Conservation (phyloP, 37 sponge, comb jelly and placozoan genomes). For the Geodia barretti region DNA sequence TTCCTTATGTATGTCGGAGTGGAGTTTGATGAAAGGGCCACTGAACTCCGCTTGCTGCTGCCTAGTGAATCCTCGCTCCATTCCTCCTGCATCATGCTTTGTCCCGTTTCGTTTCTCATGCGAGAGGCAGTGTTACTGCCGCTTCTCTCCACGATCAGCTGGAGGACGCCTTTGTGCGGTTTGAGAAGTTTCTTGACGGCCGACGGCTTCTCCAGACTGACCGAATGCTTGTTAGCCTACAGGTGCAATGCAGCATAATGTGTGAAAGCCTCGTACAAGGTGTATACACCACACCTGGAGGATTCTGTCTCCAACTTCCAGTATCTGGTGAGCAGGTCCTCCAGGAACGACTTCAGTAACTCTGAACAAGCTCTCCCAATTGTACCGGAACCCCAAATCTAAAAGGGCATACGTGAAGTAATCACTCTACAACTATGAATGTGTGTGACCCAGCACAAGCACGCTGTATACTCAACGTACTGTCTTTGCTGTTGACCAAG, state of each 20-base stretch:
- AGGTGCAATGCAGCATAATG: not conserved
- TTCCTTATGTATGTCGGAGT: not conserved
- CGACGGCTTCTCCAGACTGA: slow-evolving; percentile 64
- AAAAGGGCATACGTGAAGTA: not conserved
- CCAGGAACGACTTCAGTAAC: slow-evolving; percentile 41
- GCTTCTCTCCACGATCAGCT: slow-evolving; percentile 47
- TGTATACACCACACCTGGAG: slow-evolving; percentile 59
- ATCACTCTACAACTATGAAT: too few species aligned
- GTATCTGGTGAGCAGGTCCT: slow-evolving; percentile 61
- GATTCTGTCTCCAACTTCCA: slow-evolving; percentile 65
- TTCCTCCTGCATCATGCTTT: not conserved
- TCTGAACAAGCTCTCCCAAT: slow-evolving; percentile 36
- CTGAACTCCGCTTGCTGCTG: not conserved
- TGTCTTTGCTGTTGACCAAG: slow-evolving; percentile 56
- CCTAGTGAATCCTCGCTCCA: not conserved
- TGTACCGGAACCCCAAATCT: slow-evolving; percentile 69
- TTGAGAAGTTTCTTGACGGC: slow-evolving; percentile 74
- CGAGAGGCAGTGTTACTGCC: not conserved
- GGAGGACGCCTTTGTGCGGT: slow-evolving; percentile 65
- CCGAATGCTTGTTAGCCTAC: slow-evolving; percentile 56
- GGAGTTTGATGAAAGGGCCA: not conserved
- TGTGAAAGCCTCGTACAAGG: too few species aligned
- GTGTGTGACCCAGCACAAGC: too few species aligned
- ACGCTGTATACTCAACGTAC: slow-evolving; percentile 3
- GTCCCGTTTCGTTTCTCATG: not conserved